These are phyloP conservation scores for Pygoscelis antarcticus DNA, from an alignment of 2,113 vertebrate genomes.

Conservation along the genomic window DNA sequence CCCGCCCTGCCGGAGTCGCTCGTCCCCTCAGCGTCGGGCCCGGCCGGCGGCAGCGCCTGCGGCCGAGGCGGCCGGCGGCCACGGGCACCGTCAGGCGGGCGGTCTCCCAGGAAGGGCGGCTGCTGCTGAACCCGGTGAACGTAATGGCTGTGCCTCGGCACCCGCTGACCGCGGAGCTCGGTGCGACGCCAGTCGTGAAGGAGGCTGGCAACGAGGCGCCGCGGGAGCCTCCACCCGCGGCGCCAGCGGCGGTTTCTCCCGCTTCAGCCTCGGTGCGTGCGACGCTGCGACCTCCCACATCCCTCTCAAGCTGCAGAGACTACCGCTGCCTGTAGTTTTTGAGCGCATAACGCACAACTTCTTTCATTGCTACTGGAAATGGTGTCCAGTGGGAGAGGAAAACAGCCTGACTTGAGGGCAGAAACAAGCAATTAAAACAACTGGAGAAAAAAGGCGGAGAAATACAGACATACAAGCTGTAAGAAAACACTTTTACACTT, in stretches of 20 bases:
- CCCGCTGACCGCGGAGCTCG: background rate
- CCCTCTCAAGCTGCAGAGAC: background rate
- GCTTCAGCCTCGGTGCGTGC: background rate
- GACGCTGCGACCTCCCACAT: background rate
- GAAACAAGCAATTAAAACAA: background rate
- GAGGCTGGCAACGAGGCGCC: background rate
- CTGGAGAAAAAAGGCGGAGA: background rate
- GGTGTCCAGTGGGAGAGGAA: fast-evolving
- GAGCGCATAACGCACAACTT: fast-evolving
- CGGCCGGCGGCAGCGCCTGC: background rate
- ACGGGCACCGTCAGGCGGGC: background rate
- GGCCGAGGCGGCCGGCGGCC: background rate
- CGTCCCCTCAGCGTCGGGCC: background rate
- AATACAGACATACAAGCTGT: fast-evolving
- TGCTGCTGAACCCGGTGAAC: background rate
- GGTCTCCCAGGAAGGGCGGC: background rate
- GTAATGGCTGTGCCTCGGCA: background rate
- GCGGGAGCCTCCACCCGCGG: background rate
- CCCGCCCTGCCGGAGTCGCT: no score
- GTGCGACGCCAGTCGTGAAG: fast-evolving
- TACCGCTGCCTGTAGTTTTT: fast-evolving
- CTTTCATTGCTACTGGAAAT: fast-evolving
- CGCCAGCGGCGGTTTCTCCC: no score
- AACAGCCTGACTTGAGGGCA: fast-evolving
- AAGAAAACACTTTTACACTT: fast-evolving